phyloP scores from a whole-genome alignment of 2,113 vertebrate genomes.

The Vanacampus margaritifer region DNA sequence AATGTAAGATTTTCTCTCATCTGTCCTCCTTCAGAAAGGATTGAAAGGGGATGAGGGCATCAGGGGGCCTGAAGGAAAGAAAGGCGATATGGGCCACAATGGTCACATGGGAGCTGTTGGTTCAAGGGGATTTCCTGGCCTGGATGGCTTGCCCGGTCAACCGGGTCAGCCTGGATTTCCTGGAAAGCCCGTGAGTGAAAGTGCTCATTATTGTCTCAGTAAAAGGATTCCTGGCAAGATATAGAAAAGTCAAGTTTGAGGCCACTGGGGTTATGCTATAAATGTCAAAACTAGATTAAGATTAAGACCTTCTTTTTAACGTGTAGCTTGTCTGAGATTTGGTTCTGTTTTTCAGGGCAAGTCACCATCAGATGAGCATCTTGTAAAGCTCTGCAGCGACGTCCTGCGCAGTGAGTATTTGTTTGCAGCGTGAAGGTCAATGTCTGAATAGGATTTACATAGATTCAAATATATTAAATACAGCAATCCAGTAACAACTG shows the following conservation, averaged over 20 bases:
- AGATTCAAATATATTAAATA: neutral
- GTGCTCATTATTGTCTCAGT: neutral
- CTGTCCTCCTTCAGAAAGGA: constrained; percentile 58
- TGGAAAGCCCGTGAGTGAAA: constrained; percentile 71
- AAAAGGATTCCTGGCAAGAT: constrained; percentile 1
- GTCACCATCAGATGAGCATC: constrained; percentile 71
- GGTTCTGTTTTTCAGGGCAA: constrained; percentile 70
- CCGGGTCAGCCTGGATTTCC: constrained; percentile 71
- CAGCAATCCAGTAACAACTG: too few relatives aligned
- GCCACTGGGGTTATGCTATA: neutral
- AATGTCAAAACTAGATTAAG: constrained; percentile 18
- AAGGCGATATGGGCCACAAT: constrained; percentile 59
- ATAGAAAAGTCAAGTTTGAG: constrained; percentile 3
- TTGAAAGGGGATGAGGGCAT: constrained; percentile 53
- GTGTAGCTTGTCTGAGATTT: constrained; percentile 19
- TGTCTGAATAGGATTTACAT: neutral
- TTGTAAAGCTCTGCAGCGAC: constrained; percentile 68
- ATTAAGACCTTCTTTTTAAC: constrained; percentile 17
- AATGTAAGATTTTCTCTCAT: neutral
- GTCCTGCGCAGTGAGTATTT: constrained; percentile 68
- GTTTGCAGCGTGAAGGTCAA: neutral
- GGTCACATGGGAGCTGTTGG: constrained; percentile 62
- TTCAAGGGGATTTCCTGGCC: constrained; percentile 65
- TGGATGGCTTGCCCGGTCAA: constrained; percentile 68
- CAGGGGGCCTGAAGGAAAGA: constrained; percentile 64